Conservation (phyloP, 2,888 invertebrate genomes). For the Dromius quadrimaculatus region DNA sequence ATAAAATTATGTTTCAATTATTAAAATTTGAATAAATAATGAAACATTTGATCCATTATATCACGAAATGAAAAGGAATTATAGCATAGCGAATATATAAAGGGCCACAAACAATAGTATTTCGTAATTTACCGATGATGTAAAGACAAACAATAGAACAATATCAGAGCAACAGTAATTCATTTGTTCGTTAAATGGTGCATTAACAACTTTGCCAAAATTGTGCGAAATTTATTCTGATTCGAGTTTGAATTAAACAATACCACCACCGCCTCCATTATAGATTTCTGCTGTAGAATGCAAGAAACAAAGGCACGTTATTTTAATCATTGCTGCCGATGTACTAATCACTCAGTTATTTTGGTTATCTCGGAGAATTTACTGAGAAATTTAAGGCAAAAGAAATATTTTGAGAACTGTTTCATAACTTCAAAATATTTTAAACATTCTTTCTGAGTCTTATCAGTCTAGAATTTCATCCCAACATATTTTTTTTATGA, state of each 20-base stretch:
- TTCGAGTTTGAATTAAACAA: slow-evolving; percentile 34
- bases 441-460: no score
- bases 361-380: slow-evolving; percentile 20
- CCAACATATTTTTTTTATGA: no score
- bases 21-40: no score
- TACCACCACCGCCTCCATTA: slow-evolving; percentile 24
- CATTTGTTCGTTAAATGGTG: slow-evolving; percentile 36
- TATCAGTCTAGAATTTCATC: no score
- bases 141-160: slow-evolving; percentile 31
- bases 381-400: slow-evolving; percentile 7
- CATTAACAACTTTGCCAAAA: slow-evolving; percentile 22
- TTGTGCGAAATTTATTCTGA: slow-evolving; percentile 33
- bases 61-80: not conserved
- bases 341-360: slow-evolving; percentile 47
- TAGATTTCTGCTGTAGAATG: slow-evolving; percentile 33
- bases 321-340: slow-evolving; percentile 27
- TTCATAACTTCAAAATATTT: no score
- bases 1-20: no score
- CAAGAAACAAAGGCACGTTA: slow-evolving; percentile 29
- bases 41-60: not conserved
- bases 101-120: slow-evolving; percentile 4
- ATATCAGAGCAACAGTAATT: slow-evolving; percentile 37
- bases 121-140: slow-evolving; percentile 31
- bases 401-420: slow-evolving; percentile 27
- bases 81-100: not conserved